Conservation (phyloP, 2,888 invertebrate genomes). For the Drosophila peninsularis region DNA sequence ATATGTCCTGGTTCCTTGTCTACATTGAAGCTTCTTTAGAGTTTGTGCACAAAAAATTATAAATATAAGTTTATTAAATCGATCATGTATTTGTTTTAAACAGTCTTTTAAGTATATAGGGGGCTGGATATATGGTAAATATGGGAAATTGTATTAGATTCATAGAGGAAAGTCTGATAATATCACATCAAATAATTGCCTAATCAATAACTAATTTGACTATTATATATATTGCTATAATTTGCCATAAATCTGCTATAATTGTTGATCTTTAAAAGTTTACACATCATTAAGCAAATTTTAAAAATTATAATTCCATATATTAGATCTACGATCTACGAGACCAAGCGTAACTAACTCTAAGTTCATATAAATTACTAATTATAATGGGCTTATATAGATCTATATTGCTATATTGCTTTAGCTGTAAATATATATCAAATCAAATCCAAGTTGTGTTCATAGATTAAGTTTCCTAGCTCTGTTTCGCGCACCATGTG, state of each 20-base stretch:
- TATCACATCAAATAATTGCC: too few species aligned
- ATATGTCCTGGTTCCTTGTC: conserved; percentile 6
- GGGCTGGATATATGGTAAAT: too few species aligned
- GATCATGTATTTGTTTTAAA: neutral
- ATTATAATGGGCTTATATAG: neutral
- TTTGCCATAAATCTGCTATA: too few species aligned
- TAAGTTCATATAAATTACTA: neutral
- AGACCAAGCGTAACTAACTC: neutral
- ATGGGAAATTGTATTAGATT: too few species aligned
- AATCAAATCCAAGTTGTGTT: neutral
- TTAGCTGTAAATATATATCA: neutral
- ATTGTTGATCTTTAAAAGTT: too few species aligned
- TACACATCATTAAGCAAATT: neutral
- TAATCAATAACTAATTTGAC: too few species aligned
- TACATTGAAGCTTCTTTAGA: conserved; percentile 6
- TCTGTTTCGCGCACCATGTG: neutral
- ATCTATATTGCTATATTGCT: neutral
- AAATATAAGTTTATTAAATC: conserved; percentile 2
- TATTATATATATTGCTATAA: too few species aligned
- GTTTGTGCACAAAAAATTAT: conserved; percentile 1
- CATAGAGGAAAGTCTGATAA: too few species aligned
- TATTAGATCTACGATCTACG: neutral
- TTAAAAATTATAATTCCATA: too few species aligned
- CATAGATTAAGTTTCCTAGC: too few species aligned
- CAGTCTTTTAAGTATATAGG: neutral